A percentile compares a stretch with the other conserved stretches of the same genome.
phyloP scores from a whole-genome alignment of 2,797 vertebrate species.

The Microcaecilia unicolor region DNA sequence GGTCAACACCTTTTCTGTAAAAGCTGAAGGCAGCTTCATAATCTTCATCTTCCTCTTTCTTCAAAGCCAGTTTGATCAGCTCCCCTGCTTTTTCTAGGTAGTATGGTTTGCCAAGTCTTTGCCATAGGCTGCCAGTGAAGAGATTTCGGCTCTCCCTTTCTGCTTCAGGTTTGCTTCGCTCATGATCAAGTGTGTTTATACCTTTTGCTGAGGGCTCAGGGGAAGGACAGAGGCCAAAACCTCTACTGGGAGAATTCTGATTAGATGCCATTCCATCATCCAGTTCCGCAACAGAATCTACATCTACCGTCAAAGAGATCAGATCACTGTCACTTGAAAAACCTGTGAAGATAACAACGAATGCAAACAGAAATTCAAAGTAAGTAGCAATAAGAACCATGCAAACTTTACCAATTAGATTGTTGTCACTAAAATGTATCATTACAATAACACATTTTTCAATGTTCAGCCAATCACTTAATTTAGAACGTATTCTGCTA shows the following conservation, averaged over 20 bases:
- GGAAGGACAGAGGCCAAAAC: conserved; percentile 49
- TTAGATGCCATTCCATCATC: conserved; percentile 97
- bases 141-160: conserved; percentile 57
- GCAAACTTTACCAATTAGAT: not conserved
- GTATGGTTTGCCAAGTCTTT: conserved; percentile 61
- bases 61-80: conserved; percentile 77
- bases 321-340: conserved; percentile 84
- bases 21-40: conserved; percentile 80
- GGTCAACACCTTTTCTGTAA: conserved; percentile 83
- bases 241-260: conserved; percentile 76
- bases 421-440: not conserved
- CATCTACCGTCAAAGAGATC: conserved; percentile 75
- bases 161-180: conserved; percentile 53
- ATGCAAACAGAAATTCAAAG: not conserved
- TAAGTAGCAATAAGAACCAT: no score
- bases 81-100: conserved; percentile 85
- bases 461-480: no score
- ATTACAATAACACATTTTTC: no score
- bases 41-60: conserved; percentile 84
- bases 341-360: conserved; percentile 48
- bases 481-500: no score
- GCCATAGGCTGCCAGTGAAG: conserved; percentile 66
- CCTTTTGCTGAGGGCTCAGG: conserved; percentile 40
- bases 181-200: conserved; percentile 47
- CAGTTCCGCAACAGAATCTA: conserved; percentile 75